Conservation (phyloP, 2,888 invertebrate genomes). For the Cinara cedri region DNA sequence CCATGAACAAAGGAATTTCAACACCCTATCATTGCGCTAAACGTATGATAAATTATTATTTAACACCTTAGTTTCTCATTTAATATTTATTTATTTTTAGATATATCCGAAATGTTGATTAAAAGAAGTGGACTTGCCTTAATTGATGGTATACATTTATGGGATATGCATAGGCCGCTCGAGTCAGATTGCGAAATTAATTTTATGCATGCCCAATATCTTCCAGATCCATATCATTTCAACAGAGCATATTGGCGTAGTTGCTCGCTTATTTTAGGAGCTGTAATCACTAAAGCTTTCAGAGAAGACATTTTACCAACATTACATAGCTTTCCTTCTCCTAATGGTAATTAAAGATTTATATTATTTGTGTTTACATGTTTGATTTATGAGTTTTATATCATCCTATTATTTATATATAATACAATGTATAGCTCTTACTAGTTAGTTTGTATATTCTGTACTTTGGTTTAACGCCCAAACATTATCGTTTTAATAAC, state of each 20-base stretch:
- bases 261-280: slow-evolving; percentile 87
- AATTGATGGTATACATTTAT: slow-evolving; percentile 76
- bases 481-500: too few species aligned
- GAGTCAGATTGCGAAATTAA: slow-evolving; percentile 69
- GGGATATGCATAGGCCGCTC: slow-evolving; percentile 94
- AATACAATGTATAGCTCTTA: too few species aligned
- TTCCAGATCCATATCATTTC: slow-evolving; percentile 68
- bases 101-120: slow-evolving; percentile 75
- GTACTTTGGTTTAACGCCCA: too few species aligned
- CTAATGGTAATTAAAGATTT: slow-evolving; percentile 70
- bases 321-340: slow-evolving; percentile 89
- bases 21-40: slow-evolving; percentile 91
- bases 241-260: slow-evolving; percentile 91
- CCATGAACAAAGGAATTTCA: slow-evolving; percentile 91
- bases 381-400: neutral
- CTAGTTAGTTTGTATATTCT: too few species aligned
- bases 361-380: neutral
- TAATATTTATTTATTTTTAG: slow-evolving; percentile 63
- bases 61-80: neutral
- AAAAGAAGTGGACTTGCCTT: slow-evolving; percentile 79
- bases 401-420: too few species aligned
- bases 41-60: slow-evolving; percentile 67
- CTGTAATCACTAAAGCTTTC: slow-evolving; percentile 77
- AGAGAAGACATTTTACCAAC: slow-evolving; percentile 77
- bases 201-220: slow-evolving; percentile 67